Conservation (phyloP, 2,888 invertebrate species). For the Autographa gamma region DNA sequence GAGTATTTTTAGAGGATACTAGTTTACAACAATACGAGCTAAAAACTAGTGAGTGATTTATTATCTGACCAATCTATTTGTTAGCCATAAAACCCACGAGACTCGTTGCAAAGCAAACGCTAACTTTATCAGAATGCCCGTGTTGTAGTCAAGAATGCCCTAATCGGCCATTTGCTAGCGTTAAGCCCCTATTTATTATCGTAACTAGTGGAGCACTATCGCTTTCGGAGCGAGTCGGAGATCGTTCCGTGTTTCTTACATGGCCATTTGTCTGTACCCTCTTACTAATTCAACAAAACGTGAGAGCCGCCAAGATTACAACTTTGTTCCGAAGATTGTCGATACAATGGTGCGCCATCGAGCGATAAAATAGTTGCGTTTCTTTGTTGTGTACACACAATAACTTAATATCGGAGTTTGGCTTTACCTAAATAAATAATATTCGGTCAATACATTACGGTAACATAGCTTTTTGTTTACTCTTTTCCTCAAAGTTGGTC, state of each 20-base stretch:
- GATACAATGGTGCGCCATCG: conserved; percentile 67
- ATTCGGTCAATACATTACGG: background rate
- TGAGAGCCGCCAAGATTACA: conserved; percentile 77
- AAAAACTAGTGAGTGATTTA: conserved; percentile 71
- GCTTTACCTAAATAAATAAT: conserved; percentile 26
- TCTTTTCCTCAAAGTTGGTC: background rate
- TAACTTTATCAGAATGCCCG: conserved; percentile 84
- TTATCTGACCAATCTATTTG: conserved; percentile 73
- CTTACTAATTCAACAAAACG: conserved; percentile 85
- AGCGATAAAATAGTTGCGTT: conserved; percentile 45
- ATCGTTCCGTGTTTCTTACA: conserved; percentile 79
- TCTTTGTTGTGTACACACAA: conserved; percentile 38
- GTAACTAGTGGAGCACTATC: conserved; percentile 85
- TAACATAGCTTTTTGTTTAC: conserved; percentile 1
- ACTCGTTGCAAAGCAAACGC: conserved; percentile 80
- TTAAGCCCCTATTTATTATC: conserved; percentile 84
- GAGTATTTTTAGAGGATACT: conserved; percentile 14
- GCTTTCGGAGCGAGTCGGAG: conserved; percentile 76
- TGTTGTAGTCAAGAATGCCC: conserved; percentile 84
- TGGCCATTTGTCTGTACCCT: conserved; percentile 81
- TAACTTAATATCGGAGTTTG: conserved; percentile 52
- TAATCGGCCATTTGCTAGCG: conserved; percentile 83
- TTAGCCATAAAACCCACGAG: conserved; percentile 77
- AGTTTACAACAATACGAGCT: conserved; percentile 18
- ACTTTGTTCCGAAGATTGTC: conserved; percentile 73